Evolutionary conservation across 64 coral and sea anemone species (phyloP), one percentile per base, ranked within the genome.

Genomic region (Cladopsammia gracilis): DNA sequence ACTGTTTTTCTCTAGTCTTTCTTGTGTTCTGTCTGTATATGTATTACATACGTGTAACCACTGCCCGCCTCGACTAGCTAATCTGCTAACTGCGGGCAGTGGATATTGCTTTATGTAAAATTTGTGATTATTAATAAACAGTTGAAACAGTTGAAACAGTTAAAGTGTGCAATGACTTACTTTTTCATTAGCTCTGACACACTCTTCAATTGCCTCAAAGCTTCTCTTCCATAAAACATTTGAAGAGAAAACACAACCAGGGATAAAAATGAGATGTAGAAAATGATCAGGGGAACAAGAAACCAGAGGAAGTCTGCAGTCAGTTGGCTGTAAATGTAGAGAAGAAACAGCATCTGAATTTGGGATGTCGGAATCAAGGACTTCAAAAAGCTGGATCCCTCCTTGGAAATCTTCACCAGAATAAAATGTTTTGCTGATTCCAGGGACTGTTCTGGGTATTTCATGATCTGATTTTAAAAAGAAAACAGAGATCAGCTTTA

Each of bases 201-300:
- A 78, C 89, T 96, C 53, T 70, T 93, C 6, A 96, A 78, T 53
- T 96, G 84, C 68, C 93, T 89, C 20, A 96, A 46, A 71, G 95
- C 90, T 49, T 93, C 76, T 25, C 95, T 78, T 60, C 95, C 95
- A 89, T 96, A 87, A 78, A 96, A 96, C 95, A 96, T 96, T 93
- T 96, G 95, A 16, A 96, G 78, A n/a, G 95, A 96, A 53, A 96
- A 96, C 11, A 96, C 91, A 77, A 93, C 81, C 77, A 96, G 78
- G 20, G 84, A 85, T 10, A 90, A 60, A 61, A 96, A 88, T 14
- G 90, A 54, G 26, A 96, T 93, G 78, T 93, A 96, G 68, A 96
- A 96, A 13, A 77, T 62, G 12, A 93, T 26, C 56, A 96, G 44
- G 0, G 95, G 95, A 46, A 82, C 82, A 58, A 96, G 34, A 76